Conservation (phyloP, 2,888 invertebrate species). For the Caenorhabditis uteleia region DNA sequence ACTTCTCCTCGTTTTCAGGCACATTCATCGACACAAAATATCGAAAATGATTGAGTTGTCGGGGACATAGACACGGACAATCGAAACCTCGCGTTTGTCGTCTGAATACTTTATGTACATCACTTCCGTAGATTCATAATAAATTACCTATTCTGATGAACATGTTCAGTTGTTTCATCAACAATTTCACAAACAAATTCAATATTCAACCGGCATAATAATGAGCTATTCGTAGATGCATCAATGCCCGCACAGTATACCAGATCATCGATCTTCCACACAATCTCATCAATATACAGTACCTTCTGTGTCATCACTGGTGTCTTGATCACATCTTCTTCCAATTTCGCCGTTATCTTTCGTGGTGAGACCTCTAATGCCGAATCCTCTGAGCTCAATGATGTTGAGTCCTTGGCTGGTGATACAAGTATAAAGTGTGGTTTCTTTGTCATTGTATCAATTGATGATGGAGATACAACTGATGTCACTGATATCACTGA, state of each 20-base stretch:
- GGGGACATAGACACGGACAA: slow-evolving; percentile 60
- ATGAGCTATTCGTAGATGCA: slow-evolving; percentile 71
- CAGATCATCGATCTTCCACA: slow-evolving; percentile 61
- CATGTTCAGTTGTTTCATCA: slow-evolving; percentile 37
- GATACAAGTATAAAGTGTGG: slow-evolving; percentile 26
- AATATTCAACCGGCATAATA: slow-evolving; percentile 71
- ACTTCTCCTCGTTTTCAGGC: slow-evolving; percentile 45
- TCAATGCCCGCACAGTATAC: slow-evolving; percentile 72
- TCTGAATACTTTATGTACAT: slow-evolving; percentile 6
- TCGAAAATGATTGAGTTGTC: slow-evolving; percentile 56
- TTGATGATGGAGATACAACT: slow-evolving; percentile 16
- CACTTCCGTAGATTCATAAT: not conserved
- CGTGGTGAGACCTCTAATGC: slow-evolving; percentile 2
- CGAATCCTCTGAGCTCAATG: not conserved
- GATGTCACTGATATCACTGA: slow-evolving; percentile 34
- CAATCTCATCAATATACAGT: slow-evolving; percentile 54
- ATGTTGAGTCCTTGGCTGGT: slow-evolving; percentile 20
- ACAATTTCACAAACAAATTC: slow-evolving; percentile 72
- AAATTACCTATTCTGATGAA: slow-evolving; percentile 25
- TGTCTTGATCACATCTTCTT: not conserved
- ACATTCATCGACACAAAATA: slow-evolving; percentile 55
- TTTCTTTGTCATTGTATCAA: slow-evolving; percentile 1
- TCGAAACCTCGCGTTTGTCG: slow-evolving; percentile 47
- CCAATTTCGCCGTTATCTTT: not conserved
- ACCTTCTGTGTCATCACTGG: slow-evolving; percentile 4